Evolutionary conservation across 2,888 invertebrate genomes (phyloP).

Genomic region (Melinopterus prodromus): DNA sequence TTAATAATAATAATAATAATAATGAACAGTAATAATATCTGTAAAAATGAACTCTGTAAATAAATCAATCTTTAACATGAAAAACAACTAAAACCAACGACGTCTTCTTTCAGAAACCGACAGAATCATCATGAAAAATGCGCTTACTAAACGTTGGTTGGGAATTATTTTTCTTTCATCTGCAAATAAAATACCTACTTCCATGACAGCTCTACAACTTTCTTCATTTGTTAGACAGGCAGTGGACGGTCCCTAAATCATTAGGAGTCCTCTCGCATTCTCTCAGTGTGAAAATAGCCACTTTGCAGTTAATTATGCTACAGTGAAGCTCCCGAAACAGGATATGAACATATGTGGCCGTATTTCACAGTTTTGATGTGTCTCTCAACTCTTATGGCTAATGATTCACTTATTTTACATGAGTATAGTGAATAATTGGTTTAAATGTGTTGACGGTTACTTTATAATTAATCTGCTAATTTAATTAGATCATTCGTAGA

Average conservation of each 20-base stretch:
- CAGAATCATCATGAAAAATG: not conserved
- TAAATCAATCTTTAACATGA: no score
- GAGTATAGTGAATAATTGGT: no score
- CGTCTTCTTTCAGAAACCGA: no score
- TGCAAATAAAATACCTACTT: not conserved
- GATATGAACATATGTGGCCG: not conserved
- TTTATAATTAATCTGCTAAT: not conserved
- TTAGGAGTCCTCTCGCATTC: not conserved
- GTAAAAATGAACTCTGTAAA: no score
- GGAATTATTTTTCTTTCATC: not conserved
- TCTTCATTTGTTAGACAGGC: not conserved
- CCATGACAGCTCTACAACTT: not conserved
- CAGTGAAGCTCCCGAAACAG: not conserved
- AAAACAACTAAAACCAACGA: no score
- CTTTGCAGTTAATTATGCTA: not conserved
- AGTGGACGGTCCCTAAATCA: not conserved
- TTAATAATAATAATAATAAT: no score
- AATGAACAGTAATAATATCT: no score
- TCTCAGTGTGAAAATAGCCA: not conserved
- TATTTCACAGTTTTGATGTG: not conserved
- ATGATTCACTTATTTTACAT: no score
- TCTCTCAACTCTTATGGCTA: not conserved
- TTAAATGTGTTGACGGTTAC: no score
- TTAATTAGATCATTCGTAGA: not conserved
- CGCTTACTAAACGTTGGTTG: not conserved